Evolutionary conservation across 2,888 invertebrate genomes (phyloP).

Genomic region (Drosophila prostipennis): DNA sequence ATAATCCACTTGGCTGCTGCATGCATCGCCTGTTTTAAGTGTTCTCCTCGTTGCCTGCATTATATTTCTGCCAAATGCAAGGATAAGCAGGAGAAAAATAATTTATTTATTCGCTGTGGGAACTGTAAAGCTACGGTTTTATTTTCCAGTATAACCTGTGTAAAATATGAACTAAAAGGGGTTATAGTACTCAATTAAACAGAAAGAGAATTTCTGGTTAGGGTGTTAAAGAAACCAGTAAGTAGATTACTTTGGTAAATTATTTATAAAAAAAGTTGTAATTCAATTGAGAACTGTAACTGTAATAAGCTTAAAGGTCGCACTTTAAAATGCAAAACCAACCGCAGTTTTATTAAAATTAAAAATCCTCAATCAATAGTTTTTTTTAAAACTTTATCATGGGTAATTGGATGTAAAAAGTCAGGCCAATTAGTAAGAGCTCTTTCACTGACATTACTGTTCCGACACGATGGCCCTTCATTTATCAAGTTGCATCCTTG

Average conservation of each 20-base stretch:
- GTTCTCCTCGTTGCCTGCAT: conserved; percentile 6
- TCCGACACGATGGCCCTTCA: conserved; percentile 25
- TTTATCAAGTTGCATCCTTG: conserved; percentile 45
- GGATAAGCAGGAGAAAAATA: conserved; percentile 15
- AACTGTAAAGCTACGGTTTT: conserved; percentile 1
- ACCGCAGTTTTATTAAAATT: not conserved
- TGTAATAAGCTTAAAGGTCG: no score
- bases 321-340: no score
- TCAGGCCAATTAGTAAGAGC: conserved; percentile 30
- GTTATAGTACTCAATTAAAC: not conserved
- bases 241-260: no score
- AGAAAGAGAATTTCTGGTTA: not conserved
- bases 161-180: not conserved
- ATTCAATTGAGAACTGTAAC: not conserved
- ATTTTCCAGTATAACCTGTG: conserved; percentile 7
- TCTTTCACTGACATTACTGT: conserved; percentile 17
- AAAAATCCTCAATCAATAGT: conserved; percentile 1
- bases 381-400: not conserved
- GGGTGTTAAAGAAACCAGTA: no score
- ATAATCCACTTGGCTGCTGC: conserved; percentile 43
- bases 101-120: conserved; percentile 13
- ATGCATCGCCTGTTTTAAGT: conserved; percentile 35
- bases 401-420: conserved; percentile 5
- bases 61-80: conserved; percentile 1
- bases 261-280: no score